Conservation (phyloP, 2,797 vertebrate genomes). For the Gorsachius magnificus region DNA sequence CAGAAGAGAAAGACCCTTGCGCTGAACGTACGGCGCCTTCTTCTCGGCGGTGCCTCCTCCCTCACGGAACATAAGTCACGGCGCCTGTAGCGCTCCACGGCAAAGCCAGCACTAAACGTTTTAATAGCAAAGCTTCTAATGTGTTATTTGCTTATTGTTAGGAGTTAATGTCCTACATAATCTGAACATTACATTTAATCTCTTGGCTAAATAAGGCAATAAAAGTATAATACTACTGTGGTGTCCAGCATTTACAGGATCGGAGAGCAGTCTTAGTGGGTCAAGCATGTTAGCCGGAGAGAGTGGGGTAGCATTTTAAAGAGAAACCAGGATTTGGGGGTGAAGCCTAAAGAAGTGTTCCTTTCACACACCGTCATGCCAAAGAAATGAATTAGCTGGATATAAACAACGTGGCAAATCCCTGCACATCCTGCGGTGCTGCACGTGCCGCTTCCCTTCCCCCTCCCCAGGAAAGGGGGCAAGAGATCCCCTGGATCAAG, state of each 20-base stretch:
- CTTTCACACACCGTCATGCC: neutral
- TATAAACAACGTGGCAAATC: neutral
- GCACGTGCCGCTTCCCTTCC: accelerated
- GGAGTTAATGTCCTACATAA: slow-evolving; percentile 39
- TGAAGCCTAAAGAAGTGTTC: neutral
- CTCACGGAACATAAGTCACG: neutral
- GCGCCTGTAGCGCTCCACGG: neutral
- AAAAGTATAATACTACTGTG: neutral
- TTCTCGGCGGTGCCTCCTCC: neutral
- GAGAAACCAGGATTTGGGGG: neutral
- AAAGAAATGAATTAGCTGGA: neutral
- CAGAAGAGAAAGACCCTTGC: neutral
- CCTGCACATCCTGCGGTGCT: neutral
- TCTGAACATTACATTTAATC: slow-evolving; percentile 60
- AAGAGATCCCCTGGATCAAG: accelerated
- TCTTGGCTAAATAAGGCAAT: slow-evolving; percentile 53
- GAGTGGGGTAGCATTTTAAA: neutral
- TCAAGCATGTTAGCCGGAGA: neutral
- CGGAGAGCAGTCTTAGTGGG: neutral
- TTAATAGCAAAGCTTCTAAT: slow-evolving; percentile 25
- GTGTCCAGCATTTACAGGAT: neutral
- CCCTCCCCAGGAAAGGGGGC: neutral
- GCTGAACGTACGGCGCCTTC: neutral
- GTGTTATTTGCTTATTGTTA: slow-evolving; percentile 53
- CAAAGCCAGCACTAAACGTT: neutral